A percentile compares a stretch with the other conserved stretches of the same genome.
These are phyloP conservation scores for Autographa gamma DNA, from an alignment of 2,888 invertebrate species.

Conservation along the genomic window DNA sequence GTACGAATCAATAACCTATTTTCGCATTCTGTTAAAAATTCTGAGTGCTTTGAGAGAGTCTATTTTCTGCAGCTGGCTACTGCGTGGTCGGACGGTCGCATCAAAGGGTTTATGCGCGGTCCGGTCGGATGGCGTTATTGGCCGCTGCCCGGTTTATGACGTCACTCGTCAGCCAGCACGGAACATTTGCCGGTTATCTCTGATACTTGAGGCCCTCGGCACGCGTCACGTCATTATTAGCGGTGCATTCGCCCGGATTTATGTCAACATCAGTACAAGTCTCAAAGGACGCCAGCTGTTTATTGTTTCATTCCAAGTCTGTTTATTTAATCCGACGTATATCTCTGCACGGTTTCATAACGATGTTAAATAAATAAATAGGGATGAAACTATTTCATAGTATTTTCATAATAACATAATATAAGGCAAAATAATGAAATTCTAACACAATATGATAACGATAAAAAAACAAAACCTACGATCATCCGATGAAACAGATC, in stretches of 20 bases:
- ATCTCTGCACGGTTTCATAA: too few species aligned
- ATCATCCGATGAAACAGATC: background rate
- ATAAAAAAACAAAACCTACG: background rate
- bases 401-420: too few species aligned
- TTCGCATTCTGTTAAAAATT: background rate
- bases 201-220: constrained; percentile 30
- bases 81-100: constrained; percentile 9
- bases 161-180: constrained; percentile 25
- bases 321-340: too few species aligned
- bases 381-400: too few species aligned
- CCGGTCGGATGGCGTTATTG: constrained; percentile 49
- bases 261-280: constrained; percentile 2
- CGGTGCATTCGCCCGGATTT: constrained; percentile 18
- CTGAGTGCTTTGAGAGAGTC: background rate
- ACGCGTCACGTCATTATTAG: constrained; percentile 36
- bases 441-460: background rate
- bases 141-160: constrained; percentile 46
- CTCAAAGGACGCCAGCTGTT: background rate
- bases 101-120: constrained; percentile 55
- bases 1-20: too few species aligned
- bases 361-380: too few species aligned
- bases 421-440: background rate
- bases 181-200: constrained; percentile 40
- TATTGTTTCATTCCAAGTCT: too few species aligned
- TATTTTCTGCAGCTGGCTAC: constrained; percentile 17